Base-by-base conservation (phyloP, 2,113 vertebrate genomes). In the Syngnathus typhle region DNA sequence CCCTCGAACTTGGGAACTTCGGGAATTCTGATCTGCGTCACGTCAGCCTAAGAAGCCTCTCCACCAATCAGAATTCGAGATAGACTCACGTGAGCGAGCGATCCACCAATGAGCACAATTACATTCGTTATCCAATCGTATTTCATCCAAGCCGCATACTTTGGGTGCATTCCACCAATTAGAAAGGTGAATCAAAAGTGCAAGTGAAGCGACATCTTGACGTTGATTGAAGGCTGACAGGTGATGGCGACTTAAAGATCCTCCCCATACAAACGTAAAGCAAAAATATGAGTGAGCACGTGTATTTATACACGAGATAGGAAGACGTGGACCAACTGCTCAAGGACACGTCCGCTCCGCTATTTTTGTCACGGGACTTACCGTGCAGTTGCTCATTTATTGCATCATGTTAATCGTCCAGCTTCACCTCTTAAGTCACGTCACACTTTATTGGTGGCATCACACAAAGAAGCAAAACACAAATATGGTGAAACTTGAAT, bases 321-420 rank as follows among this genome's bases (percentile, higher is more conserved):
- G 65, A 65, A 6, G 27, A 23, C 36, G 41, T 62, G 68, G 75
- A 65, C 90, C 90, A 91, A 80, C 85, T 67, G 54, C 66, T 51
- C 76, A 72, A 61, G 84, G 88, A 92, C 90, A 91, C 90, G 90
- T 91, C 85, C 82, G 72, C 80, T 79, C 38, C 71, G 73, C 74
- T 91, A 91, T 82, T 90, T 91, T 88, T 90, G 86, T 76, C 79
- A 15, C 27, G 86, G 90, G 84, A 87, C 70, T 91, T 90, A 75
- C 87, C 91, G 65, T 79, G 70, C 32, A 6, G 59, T 86, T 87
- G 77, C 79, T 80, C 46, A 65, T 70, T 16, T 3, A 61, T 88
- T 82, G 81, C 83, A 89, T 83, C 82, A 87, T 77, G 59, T 60
- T 19, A 36, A 49, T 32, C 27, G 27, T 32, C 27, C 27, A 32